phyloP scores from a whole-genome alignment of 2,888 invertebrate species.

The Escarpia spicata region DNA sequence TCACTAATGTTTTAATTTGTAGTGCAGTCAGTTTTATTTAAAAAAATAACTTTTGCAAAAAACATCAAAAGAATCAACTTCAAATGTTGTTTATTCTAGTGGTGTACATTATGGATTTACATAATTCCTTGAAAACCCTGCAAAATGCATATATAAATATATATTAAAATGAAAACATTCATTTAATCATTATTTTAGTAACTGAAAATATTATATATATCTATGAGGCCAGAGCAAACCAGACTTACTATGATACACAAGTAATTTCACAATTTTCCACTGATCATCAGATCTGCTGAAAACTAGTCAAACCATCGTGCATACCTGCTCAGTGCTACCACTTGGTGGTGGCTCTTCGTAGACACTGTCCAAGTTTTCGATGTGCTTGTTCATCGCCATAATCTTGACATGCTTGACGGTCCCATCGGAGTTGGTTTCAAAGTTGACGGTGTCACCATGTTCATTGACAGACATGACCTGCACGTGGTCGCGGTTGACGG shows the following conservation, averaged over 20 bases:
- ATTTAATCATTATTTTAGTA: background rate
- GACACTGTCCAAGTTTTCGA: background rate
- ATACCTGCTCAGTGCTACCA: background rate
- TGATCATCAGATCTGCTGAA: background rate
- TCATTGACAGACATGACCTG: slow-evolving; percentile 1
- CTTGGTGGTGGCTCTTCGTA: background rate
- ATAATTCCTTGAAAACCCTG: too few species aligned
- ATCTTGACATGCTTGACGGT: background rate
- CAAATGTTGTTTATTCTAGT: background rate
- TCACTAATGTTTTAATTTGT: too few species aligned
- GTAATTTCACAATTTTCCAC: background rate
- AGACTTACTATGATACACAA: background rate
- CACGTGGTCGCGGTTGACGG: background rate
- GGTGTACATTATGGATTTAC: background rate
- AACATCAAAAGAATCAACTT: background rate
- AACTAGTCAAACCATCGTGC: background rate
- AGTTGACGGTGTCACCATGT: background rate
- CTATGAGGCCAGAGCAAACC: background rate
- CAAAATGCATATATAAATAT: too few species aligned
- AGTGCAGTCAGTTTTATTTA: too few species aligned
- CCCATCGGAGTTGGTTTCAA: background rate
- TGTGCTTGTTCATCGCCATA: background rate
- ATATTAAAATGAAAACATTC: too few species aligned
- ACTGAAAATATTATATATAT: background rate
- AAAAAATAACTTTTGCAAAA: background rate